phyloP scores from a whole-genome alignment of 2,888 invertebrate species.

The Aricia artaxerxes region DNA sequence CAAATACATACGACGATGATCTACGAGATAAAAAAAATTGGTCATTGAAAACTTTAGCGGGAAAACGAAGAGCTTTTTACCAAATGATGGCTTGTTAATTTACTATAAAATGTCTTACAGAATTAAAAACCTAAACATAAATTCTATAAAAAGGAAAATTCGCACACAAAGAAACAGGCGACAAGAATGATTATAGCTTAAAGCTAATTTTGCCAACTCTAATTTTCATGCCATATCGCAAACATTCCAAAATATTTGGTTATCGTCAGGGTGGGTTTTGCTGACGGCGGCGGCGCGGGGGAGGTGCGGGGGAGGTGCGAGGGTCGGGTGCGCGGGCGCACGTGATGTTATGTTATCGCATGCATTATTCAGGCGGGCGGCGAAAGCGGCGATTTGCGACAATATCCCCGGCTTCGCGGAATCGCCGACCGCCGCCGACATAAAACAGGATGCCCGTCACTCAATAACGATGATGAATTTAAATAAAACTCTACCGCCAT shows the following conservation, averaged over 20 bases:
- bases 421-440: constrained; percentile 65
- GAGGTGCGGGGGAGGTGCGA: constrained; percentile 44
- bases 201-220: neutral
- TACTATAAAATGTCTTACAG: no score
- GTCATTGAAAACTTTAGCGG: neutral
- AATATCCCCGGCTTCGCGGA: constrained; percentile 78
- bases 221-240: neutral
- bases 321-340: constrained; percentile 52
- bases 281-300: constrained; percentile 40
- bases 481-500: constrained; percentile 58
- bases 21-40: neutral
- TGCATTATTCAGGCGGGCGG: constrained; percentile 78
- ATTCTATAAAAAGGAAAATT: no score
- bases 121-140: no score
- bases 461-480: constrained; percentile 71
- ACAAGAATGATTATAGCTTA: neutral
- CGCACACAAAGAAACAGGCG: no score
- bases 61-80: no score
- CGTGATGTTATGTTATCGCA: constrained; percentile 78
- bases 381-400: constrained; percentile 81
- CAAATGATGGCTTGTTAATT: no score
- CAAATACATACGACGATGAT: neutral
- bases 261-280: constrained; percentile 1
- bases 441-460: constrained; percentile 75
- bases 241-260: neutral